These are phyloP conservation scores for Sphaerophoria rueppellii DNA, from an alignment of 2,888 invertebrate genomes.

Conservation along the genomic window DNA sequence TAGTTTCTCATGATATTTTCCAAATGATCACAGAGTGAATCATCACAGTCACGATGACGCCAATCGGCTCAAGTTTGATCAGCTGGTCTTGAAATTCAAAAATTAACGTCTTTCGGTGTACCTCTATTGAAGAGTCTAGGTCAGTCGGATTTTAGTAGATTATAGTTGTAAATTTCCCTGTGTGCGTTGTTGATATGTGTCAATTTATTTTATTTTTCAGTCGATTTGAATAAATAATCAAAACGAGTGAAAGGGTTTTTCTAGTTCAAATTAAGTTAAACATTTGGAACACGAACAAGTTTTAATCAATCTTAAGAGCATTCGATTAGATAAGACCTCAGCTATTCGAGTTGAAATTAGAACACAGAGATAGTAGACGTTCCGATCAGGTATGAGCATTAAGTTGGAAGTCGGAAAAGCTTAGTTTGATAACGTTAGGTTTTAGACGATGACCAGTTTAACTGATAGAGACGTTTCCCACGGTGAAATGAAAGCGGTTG, in stretches of 20 bases:
- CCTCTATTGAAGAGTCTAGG: constrained; percentile 22
- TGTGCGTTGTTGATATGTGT: constrained; percentile 12
- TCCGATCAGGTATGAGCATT: constrained; percentile 6
- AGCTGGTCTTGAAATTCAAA: constrained; percentile 13
- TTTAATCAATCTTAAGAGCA: constrained; percentile 19
- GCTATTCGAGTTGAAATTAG: neutral
- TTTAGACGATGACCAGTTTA: too few relatives aligned
- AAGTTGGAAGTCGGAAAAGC: neutral
- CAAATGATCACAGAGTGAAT: neutral
- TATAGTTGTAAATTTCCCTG: neutral
- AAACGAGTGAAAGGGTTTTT: neutral
- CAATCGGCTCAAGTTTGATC: constrained; percentile 15
- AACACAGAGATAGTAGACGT: constrained; percentile 3
- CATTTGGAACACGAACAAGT: constrained; percentile 2
- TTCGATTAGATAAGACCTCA: constrained; percentile 9
- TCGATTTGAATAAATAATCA: constrained; percentile 20
- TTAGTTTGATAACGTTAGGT: neutral
- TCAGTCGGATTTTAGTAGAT: constrained; percentile 15
- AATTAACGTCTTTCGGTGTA: neutral
- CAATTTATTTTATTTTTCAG: neutral
- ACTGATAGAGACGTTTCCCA: too few relatives aligned
- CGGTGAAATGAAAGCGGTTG: too few relatives aligned
- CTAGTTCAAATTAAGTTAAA: neutral
- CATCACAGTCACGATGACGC: neutral
- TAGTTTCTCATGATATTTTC: neutral